These are phyloP conservation scores for Drosophila dunni DNA, from an alignment of 1,140 invertebrate genomes.

Conservation along the genomic window DNA sequence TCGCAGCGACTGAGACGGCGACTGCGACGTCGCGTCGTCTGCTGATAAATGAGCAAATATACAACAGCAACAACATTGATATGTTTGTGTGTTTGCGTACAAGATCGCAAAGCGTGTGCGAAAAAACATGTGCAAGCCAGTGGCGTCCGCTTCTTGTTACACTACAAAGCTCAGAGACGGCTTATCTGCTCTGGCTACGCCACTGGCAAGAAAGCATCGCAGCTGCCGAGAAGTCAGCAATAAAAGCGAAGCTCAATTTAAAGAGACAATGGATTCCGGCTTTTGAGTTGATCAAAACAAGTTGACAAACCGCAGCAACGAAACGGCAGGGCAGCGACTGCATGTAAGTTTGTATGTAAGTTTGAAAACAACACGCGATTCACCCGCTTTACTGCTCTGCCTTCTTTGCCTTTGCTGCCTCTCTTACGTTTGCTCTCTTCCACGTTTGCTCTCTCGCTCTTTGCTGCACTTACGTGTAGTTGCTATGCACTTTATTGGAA, in stretches of 20 bases:
- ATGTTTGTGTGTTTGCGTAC: background rate
- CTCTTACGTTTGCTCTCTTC: background rate
- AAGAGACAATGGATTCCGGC: slow-evolving; percentile 36
- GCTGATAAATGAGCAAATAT: slow-evolving; percentile 61
- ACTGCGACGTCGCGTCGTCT: slow-evolving; percentile 14
- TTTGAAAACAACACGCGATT: slow-evolving; percentile 57
- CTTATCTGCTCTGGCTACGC: slow-evolving; percentile 14
- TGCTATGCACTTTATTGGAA: slow-evolving; percentile 65
- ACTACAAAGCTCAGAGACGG: too few species aligned
- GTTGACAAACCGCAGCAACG: slow-evolving; percentile 34
- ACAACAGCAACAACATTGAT: slow-evolving; percentile 43
- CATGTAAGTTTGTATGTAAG: background rate
- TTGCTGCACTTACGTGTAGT: slow-evolving; percentile 15
- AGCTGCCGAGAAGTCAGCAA: background rate
- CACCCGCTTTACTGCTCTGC: slow-evolving; percentile 6
- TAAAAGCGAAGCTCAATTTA: slow-evolving; percentile 1
- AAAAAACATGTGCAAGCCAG: slow-evolving; percentile 48
- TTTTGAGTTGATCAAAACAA: slow-evolving; percentile 67
- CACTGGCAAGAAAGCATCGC: slow-evolving; percentile 24
- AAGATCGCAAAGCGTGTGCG: slow-evolving; percentile 47
- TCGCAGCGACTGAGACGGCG: slow-evolving; percentile 14
- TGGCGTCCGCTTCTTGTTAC: slow-evolving; percentile 5
- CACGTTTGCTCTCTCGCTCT: background rate
- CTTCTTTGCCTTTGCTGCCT: background rate
- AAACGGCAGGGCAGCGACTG: background rate